A percentile compares a stretch with the other conserved stretches of the same genome.
These are phyloP conservation scores for Pachymerium ferrugineum DNA, from an alignment of 2,888 invertebrate species.

Conservation along the genomic window DNA sequence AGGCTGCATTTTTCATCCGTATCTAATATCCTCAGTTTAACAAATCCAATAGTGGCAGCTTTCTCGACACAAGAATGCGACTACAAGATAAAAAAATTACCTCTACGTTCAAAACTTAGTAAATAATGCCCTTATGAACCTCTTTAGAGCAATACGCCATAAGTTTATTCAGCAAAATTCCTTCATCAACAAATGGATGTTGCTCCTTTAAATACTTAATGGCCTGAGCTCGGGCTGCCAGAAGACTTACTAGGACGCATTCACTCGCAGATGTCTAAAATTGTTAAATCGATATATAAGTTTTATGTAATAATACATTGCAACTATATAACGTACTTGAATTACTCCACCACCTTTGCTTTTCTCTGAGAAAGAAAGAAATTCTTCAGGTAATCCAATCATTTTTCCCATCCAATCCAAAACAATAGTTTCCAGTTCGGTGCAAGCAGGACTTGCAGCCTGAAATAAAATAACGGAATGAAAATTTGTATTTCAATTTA, in stretches of 20 bases:
- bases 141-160: slow-evolving; percentile 64
- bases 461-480: slow-evolving; percentile 50
- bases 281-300: not conserved
- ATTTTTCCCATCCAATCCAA: slow-evolving; percentile 75
- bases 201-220: slow-evolving; percentile 76
- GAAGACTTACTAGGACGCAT: slow-evolving; percentile 83
- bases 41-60: slow-evolving; percentile 89
- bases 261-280: slow-evolving; percentile 90
- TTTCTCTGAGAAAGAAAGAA: slow-evolving; percentile 73
- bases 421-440: slow-evolving; percentile 91
- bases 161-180: slow-evolving; percentile 78
- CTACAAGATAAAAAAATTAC: slow-evolving; percentile 82
- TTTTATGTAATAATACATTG: not conserved
- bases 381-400: slow-evolving; percentile 83
- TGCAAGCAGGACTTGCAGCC: slow-evolving; percentile 96
- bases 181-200: slow-evolving; percentile 83
- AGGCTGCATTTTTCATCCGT: slow-evolving; percentile 77
- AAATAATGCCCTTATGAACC: slow-evolving; percentile 38
- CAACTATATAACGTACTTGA: slow-evolving; percentile 58
- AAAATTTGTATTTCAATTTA: no score
- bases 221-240: slow-evolving; percentile 85
- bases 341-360: slow-evolving; percentile 92
- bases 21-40: slow-evolving; percentile 79
- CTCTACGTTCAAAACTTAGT: slow-evolving; percentile 36
- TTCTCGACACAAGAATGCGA: slow-evolving; percentile 90